phyloP scores from a whole-genome alignment of 1,140 invertebrate genomes.

The Drosophila sucinea region DNA sequence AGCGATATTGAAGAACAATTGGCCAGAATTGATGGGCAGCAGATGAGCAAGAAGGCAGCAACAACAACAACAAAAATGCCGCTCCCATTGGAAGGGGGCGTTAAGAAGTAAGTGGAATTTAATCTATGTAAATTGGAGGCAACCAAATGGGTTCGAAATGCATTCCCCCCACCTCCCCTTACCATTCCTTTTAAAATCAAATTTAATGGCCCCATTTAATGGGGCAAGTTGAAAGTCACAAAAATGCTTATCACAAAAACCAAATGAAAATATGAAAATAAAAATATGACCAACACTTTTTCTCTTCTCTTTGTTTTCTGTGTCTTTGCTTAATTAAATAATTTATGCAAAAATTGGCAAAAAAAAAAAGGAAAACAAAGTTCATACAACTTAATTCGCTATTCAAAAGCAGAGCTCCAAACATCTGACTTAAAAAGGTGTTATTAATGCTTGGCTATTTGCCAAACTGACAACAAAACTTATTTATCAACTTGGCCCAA shows the following conservation, averaged over 20 bases:
- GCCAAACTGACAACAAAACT: slow-evolving; percentile 66
- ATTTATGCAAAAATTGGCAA: slow-evolving; percentile 18
- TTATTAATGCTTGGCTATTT: slow-evolving; percentile 71
- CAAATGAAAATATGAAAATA: slow-evolving; percentile 1
- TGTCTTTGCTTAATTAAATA: slow-evolving; percentile 33
- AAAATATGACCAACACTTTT: slow-evolving; percentile 35
- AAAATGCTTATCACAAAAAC: slow-evolving; percentile 24
- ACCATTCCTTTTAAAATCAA: background rate
- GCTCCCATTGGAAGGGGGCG: slow-evolving; percentile 21
- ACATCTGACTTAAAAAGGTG: slow-evolving; percentile 52
- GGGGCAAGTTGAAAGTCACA: slow-evolving; percentile 61
- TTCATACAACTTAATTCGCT: slow-evolving; percentile 28
- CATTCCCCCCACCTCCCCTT: slow-evolving; percentile 37
- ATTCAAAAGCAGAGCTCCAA: slow-evolving; percentile 32
- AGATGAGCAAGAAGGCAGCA: slow-evolving; percentile 41
- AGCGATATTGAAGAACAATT: slow-evolving; percentile 83
- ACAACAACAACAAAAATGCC: slow-evolving; percentile 42
- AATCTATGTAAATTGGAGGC: slow-evolving; percentile 8
- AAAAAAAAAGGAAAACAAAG: background rate
- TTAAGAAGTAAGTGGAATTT: slow-evolving; percentile 17
- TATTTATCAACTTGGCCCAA: slow-evolving; percentile 61
- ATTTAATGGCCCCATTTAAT: slow-evolving; percentile 67
- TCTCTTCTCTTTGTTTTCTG: slow-evolving; percentile 1
- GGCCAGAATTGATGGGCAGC: slow-evolving; percentile 70
- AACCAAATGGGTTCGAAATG: slow-evolving; percentile 53